phyloP scores from a whole-genome alignment of 2,113 vertebrate genomes.

The Ochotona curzoniae region DNA sequence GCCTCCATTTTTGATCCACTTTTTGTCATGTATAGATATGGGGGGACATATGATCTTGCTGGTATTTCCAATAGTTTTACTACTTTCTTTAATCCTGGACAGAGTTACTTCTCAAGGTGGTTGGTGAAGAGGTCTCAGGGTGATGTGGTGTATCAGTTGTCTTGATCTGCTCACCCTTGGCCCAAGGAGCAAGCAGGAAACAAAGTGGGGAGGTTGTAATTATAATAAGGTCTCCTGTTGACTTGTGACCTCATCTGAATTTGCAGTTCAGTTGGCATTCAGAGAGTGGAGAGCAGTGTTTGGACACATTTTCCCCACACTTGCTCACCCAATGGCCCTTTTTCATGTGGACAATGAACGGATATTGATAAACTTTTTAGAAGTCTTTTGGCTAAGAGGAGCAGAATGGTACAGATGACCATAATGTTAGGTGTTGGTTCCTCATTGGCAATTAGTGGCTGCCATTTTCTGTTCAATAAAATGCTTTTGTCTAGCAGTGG shows the following conservation, averaged over 20 bases:
- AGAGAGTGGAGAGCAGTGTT: conserved; percentile 9
- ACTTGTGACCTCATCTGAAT: neutral
- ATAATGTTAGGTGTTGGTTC: neutral
- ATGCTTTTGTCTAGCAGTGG: neutral
- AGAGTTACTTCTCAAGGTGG: neutral
- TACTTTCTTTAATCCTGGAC: neutral
- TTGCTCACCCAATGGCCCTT: neutral
- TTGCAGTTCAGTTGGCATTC: conserved; percentile 32
- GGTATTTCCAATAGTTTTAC: neutral
- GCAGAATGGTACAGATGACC: neutral
- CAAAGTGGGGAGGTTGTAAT: neutral
- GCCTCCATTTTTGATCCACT: too few relatives aligned
- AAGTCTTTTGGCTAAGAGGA: neutral
- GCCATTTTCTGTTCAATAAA: neutral
- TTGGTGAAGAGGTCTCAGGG: neutral
- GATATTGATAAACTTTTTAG: conserved; percentile 16
- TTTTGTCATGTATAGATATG: neutral
- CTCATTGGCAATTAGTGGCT: neutral
- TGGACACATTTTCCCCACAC: neutral
- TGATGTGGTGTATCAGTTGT: neutral
- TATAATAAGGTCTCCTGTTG: neutral
- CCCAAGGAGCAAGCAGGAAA: neutral
- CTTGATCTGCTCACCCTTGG: too few relatives aligned
- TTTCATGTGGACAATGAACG: neutral
- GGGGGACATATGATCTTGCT: neutral